These are phyloP conservation scores for Rosalia funebris DNA, from an alignment of 2,888 invertebrate genomes.

Conservation along the genomic window DNA sequence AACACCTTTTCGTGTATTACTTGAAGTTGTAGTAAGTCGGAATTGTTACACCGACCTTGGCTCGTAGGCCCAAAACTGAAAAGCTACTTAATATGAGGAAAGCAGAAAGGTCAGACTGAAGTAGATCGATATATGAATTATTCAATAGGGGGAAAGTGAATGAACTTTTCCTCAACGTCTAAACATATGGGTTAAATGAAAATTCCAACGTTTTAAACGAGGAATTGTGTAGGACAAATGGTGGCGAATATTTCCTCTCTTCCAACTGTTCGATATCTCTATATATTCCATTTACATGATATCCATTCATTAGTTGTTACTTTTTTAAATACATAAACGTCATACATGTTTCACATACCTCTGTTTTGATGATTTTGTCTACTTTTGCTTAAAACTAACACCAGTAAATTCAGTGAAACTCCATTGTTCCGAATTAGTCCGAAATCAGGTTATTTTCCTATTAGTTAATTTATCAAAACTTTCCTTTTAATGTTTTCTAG, in stretches of 20 bases:
- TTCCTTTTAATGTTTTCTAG: too few relatives aligned
- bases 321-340: too few relatives aligned
- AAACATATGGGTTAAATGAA: slow-evolving; percentile 63
- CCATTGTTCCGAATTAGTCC: too few relatives aligned
- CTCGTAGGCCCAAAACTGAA: slow-evolving; percentile 51
- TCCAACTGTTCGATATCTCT: not conserved
- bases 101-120: slow-evolving; percentile 65
- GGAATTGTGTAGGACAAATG: slow-evolving; percentile 25
- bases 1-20: slow-evolving; percentile 36
- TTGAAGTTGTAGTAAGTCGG: slow-evolving; percentile 29
- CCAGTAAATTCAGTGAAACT: too few relatives aligned
- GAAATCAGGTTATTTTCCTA: too few relatives aligned
- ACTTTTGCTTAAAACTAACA: too few relatives aligned
- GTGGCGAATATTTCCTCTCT: slow-evolving; percentile 6
- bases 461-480: too few relatives aligned
- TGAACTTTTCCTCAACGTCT: slow-evolving; percentile 62
- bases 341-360: too few relatives aligned
- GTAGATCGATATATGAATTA: slow-evolving; percentile 65
- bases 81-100: slow-evolving; percentile 64
- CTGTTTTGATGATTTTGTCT: too few relatives aligned
- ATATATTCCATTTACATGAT: too few relatives aligned
- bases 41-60: slow-evolving; percentile 53
- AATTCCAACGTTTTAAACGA: slow-evolving; percentile 44
- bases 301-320: too few relatives aligned
- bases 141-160: slow-evolving; percentile 66